Evolutionary conservation across 2,888 invertebrate species (phyloP), one percentile per base, ranked within the genome.

Genomic region (Agonopterix heracliana): DNA sequence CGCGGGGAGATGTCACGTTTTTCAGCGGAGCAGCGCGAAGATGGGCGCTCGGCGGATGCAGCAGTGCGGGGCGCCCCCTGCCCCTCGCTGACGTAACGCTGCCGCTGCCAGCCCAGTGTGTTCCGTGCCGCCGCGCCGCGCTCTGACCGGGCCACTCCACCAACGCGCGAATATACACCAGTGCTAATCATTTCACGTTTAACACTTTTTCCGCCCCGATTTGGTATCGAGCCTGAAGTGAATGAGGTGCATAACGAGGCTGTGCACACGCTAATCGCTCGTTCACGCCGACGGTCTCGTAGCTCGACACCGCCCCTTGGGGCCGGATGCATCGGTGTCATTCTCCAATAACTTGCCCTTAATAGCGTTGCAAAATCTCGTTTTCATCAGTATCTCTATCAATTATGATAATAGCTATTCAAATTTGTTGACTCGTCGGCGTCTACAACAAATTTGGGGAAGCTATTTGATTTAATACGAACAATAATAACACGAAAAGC

Each of bases 81-180:
- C 60, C 53, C 84, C 78, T 64, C 80, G 79, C 85, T 88, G 85
- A 87, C 89, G 85, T 87, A 89, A 88, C 82, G 79, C 73, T 81
- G 79, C 81, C 47, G 46, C 46, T 14, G 44, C 34, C 74, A 74
- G 80, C 83, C 84, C 82, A 86, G 86, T 87, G 82, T 79, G 83
- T 78, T 78, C 78, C 83, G 82, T 82, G 87, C 81, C 87, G 83
- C 81, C 83, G 82, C 83, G 87, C 81, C 87, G 83, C 81, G 84
- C 77, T 79, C 74, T 76, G 71, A 77, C 75, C 70, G 80, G 74
- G 80, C 78, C 67, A 71, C 63, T 51, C 48, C 71, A 72, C 75
- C 72, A 72, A 72, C 72, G 74, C 79, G 81, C 73, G 81, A 80
- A 73, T 78, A 69, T 66, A 74, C 71, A 71, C 65, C 75, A 79